phyloP scores from a whole-genome alignment of 2,888 invertebrate genomes.

The Onchidella celtica region DNA sequence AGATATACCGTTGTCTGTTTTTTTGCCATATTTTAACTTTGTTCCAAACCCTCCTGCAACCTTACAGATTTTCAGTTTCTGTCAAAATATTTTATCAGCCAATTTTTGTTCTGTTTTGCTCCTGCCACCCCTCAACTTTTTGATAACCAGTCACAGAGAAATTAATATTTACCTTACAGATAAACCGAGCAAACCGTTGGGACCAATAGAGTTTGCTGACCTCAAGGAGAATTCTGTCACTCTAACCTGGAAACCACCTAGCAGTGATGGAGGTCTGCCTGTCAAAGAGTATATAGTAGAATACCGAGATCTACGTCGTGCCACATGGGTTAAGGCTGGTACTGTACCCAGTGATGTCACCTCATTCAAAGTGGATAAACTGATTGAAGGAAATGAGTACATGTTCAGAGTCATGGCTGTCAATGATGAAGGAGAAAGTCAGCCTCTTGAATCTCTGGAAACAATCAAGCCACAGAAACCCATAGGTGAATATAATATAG shows the following conservation, averaged over 20 bases:
- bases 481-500: slow-evolving; percentile 67
- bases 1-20: no score
- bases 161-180: slow-evolving; percentile 81
- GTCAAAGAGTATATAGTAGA: slow-evolving; percentile 74
- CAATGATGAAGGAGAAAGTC: slow-evolving; percentile 95
- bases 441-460: slow-evolving; percentile 86
- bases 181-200: slow-evolving; percentile 93
- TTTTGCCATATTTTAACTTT: no score
- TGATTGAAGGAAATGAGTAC: slow-evolving; percentile 88
- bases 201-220: slow-evolving; percentile 87
- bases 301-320: slow-evolving; percentile 88
- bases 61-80: no score
- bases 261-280: slow-evolving; percentile 71
- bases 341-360: slow-evolving; percentile 63
- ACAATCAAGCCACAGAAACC: slow-evolving; percentile 64
- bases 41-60: no score
- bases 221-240: slow-evolving; percentile 92
- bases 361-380: slow-evolving; percentile 56
- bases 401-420: slow-evolving; percentile 92
- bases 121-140: no score
- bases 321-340: slow-evolving; percentile 88
- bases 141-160: no score
- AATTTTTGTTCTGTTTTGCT: no score
- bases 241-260: slow-evolving; percentile 81
- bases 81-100: no score